Base-by-base conservation (phyloP, 2,888 invertebrate species). In the Phorcus lineatus region DNA sequence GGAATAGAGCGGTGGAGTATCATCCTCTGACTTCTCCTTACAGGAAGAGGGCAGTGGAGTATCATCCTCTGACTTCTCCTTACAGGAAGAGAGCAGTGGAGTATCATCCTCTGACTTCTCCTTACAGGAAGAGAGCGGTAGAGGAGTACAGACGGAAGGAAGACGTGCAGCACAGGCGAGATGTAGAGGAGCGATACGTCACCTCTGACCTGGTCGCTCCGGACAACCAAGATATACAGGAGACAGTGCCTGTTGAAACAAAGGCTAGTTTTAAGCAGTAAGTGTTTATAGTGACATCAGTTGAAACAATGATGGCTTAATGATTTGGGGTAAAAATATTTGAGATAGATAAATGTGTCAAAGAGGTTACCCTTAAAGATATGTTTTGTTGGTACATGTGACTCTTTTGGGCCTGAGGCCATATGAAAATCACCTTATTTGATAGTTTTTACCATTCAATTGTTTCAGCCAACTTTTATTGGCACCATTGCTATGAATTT, bases 41-140 rank as follows among this genome's bases (percentile, higher is more conserved):
- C 79, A 91, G 91, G 75, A 91, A 91, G 82, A 80, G 89, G 78
- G 90, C 90, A 13, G 88, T 87, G 36, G 91, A 91, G 67, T 36
- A 28, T 17, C 17, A 67, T 16, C 17, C 36, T 52, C 17, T 62
- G 19, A 16, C 74, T 7, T 36, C 7, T 17, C 77, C 19, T 82
- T 83, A 3, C 79, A 91, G 91, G 75, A 91, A 91, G 82, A 80
- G 89, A 79, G 90, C 90, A 13, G 88, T 87, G 36, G 91, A 91
- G 67, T 36, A 28, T 17, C 17, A 67, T 16, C 17, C 36, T 52
- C 17, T 62, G 19, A 16, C 74, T 7, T 36, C 7, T 17, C 77
- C 19, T 82, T 83, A 3, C 79, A 91, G 91, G 75, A 91, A 91
- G 82, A 80, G 89, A 79, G 90, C 90, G 13, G 88, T 87, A 31